phyloP scores from a whole-genome alignment of 2,113 vertebrate genomes.

The Muntiacus reevesi region DNA sequence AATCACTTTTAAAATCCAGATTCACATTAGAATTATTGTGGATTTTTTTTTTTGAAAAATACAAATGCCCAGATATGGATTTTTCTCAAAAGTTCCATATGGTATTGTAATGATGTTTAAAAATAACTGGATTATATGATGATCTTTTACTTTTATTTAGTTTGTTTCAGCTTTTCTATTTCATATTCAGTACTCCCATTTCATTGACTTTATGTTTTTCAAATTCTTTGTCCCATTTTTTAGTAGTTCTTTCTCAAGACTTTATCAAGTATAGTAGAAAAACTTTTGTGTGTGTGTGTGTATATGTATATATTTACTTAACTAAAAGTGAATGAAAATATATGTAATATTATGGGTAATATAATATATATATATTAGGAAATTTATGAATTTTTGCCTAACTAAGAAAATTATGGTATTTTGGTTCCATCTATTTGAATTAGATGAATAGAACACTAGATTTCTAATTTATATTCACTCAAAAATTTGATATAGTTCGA shows the following conservation, averaged over 20 bases:
- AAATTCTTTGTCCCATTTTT: background rate
- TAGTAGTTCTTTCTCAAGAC: background rate
- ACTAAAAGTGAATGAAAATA: background rate
- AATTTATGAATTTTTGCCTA: background rate
- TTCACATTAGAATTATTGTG: background rate
- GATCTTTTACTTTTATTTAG: background rate
- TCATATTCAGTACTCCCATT: background rate
- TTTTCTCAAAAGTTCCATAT: background rate
- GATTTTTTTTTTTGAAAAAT: background rate
- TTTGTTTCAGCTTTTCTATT: background rate
- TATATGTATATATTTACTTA: background rate
- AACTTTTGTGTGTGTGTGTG: background rate
- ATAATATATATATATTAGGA: background rate
- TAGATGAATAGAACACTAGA: background rate
- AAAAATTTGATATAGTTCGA: background rate
- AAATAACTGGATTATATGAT: background rate
- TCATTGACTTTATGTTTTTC: background rate
- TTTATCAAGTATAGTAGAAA: background rate
- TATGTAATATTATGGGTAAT: background rate
- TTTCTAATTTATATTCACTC: background rate
- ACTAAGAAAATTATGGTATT: background rate
- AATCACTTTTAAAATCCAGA: background rate
- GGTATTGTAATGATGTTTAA: background rate
- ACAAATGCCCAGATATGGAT: background rate
- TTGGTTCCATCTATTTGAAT: background rate